Evolutionary conservation across 2,113 vertebrate species (phyloP).

Genomic region (Caranx melampygus): DNA sequence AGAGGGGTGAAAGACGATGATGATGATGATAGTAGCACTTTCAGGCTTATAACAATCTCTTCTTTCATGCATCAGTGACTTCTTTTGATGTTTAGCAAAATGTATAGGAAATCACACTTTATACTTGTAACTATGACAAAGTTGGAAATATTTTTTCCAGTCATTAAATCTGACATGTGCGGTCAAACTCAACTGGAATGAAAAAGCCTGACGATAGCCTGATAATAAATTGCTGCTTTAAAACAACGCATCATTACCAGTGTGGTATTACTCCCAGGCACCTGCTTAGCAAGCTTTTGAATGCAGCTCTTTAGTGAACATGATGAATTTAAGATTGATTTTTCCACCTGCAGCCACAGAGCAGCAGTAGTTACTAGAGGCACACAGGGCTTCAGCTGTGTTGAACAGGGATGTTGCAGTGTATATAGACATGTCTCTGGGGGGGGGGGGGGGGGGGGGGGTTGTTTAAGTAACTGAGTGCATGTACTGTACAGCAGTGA

Average conservation of each 20-base stretch:
- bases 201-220: neutral
- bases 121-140: neutral
- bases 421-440: conserved; percentile 18
- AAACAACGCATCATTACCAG: neutral
- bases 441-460: conserved; percentile 5
- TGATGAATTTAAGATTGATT: conserved; percentile 56
- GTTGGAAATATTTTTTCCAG: neutral
- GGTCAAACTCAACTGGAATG: conserved; percentile 21
- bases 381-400: conserved; percentile 4
- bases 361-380: neutral
- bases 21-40: neutral
- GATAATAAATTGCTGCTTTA: neutral
- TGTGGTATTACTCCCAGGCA: conserved; percentile 13
- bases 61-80: neutral
- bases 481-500: conserved; percentile 5
- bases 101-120: neutral
- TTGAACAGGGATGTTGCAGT: conserved; percentile 32
- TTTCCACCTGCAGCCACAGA: neutral
- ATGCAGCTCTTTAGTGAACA: conserved; percentile 1
- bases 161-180: neutral
- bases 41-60: conserved; percentile 3
- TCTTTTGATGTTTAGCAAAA: neutral
- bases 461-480: conserved; percentile 20
- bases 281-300: conserved; percentile 18
- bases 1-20: neutral